Percentiles rank a stretch among this genome's conserved stretches.
Conservation (phyloP, 2,888 invertebrate species). For the Caprella mutica region DNA sequence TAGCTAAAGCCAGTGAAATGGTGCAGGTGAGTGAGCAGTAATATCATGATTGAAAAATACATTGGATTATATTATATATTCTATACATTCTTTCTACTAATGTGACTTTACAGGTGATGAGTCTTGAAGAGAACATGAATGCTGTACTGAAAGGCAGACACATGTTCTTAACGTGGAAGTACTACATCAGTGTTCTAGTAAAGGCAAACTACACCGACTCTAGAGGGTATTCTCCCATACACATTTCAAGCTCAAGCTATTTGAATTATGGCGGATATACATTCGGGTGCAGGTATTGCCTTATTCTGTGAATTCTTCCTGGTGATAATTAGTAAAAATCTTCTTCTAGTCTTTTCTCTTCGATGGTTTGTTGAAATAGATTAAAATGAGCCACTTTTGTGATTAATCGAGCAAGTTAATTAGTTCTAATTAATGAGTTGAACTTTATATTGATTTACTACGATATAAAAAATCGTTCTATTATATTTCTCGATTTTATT, state of each 20-base stretch:
- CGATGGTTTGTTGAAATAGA: not conserved
- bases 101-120: conserved; percentile 17
- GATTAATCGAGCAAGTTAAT: not conserved
- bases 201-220: conserved; percentile 10
- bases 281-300: conserved; percentile 27
- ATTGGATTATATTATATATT: no score
- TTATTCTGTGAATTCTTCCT: not conserved
- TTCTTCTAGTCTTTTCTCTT: not conserved
- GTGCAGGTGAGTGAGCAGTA: no score
- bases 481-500: no score
- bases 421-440: no score
- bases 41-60: no score
- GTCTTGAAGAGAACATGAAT: conserved; percentile 12
- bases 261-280: conserved; percentile 27
- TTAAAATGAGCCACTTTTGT: not conserved
- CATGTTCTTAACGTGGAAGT: conserved; percentile 24
- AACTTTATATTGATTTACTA: no score
- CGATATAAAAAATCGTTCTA: no score
- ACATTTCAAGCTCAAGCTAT: conserved; percentile 12
- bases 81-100: no score
- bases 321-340: not conserved
- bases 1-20: no score
- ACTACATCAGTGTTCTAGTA: conserved; percentile 13
- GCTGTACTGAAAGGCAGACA: conserved; percentile 13
- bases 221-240: conserved; percentile 14